Percentiles rank a stretch among this genome's conserved stretches.
These are phyloP conservation scores for Brachionus plicatilis DNA, from an alignment of 1,140 invertebrate genomes.

Conservation along the genomic window DNA sequence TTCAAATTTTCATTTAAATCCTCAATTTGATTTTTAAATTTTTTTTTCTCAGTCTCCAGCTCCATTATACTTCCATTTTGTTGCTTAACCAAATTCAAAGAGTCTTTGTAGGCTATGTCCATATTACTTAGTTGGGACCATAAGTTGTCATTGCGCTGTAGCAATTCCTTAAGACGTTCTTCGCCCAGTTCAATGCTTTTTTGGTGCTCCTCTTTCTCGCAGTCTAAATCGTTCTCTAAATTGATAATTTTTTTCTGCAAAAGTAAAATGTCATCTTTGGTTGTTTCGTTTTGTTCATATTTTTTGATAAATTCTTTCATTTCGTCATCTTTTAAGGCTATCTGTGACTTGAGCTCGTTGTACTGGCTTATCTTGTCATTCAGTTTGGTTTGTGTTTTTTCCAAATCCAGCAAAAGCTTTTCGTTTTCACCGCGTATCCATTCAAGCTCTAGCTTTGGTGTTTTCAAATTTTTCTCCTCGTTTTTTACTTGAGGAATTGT, in stretches of 20 bases:
- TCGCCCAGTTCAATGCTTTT: slow-evolving; percentile 21
- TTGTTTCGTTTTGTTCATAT: slow-evolving; percentile 27
- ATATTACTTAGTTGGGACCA: slow-evolving; percentile 3
- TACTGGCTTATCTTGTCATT: slow-evolving; percentile 22
- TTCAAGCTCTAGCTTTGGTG: slow-evolving; percentile 15
- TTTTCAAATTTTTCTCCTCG: neutral
- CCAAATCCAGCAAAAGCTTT: slow-evolving; percentile 32
- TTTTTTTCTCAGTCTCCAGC: neutral
- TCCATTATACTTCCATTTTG: neutral
- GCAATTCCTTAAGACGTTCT: slow-evolving; percentile 11
- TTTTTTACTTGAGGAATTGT: neutral
- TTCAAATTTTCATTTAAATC: neutral
- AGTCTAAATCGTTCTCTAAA: neutral
- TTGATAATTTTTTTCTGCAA: slow-evolving; percentile 19
- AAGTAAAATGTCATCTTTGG: slow-evolving; percentile 14
- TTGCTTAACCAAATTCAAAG: neutral
- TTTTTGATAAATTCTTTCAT: slow-evolving; percentile 37
- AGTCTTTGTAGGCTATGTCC: neutral
- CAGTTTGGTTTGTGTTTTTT: slow-evolving; percentile 14
- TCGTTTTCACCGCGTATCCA: slow-evolving; percentile 36
- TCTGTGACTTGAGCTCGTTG: neutral
- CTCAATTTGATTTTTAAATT: neutral
- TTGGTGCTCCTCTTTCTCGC: neutral
- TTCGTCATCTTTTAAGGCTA: slow-evolving; percentile 25
- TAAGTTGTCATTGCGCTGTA: slow-evolving; percentile 2